A percentile compares a stretch with the other conserved stretches of the same genome.
phyloP scores from a whole-genome alignment of 2,888 invertebrate genomes.

The Drosophila fulvimacula region DNA sequence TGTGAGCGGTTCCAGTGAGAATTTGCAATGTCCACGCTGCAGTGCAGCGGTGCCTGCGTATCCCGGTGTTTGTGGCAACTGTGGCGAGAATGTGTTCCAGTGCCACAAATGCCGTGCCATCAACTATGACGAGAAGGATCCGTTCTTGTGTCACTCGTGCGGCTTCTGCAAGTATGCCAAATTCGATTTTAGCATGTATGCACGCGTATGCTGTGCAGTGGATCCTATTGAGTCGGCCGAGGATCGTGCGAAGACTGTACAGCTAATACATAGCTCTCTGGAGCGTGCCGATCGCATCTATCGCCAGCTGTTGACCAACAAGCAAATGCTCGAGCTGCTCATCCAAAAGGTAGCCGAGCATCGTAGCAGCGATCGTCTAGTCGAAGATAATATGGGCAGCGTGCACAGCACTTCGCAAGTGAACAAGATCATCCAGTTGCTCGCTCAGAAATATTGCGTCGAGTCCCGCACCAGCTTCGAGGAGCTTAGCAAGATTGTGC shows the following conservation, averaged over 20 bases:
- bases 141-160: conserved; percentile 99
- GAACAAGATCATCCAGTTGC: conserved; percentile 95
- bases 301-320: conserved; percentile 94
- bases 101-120: conserved; percentile 99
- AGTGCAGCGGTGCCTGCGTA: conserved; percentile 98
- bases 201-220: conserved; percentile 97
- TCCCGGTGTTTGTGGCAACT: conserved; percentile 95
- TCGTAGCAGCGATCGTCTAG: conserved; percentile 88
- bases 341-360: conserved; percentile 95
- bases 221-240: conserved; percentile 99
- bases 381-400: conserved; percentile 86
- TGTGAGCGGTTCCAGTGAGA: conserved; percentile 94
- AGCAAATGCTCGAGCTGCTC: conserved; percentile 94
- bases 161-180: conserved; percentile 99
- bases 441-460: conserved; percentile 97
- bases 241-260: conserved; percentile 97
- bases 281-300: conserved; percentile 98
- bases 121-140: conserved; percentile 99
- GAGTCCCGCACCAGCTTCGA: conserved; percentile 98
- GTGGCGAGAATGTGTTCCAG: conserved; percentile 98
- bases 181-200: conserved; percentile 97
- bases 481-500: conserved; percentile 95
- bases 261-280: conserved; percentile 94
- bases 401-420: conserved; percentile 88
- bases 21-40: conserved; percentile 97